These are phyloP conservation scores for Pomatostomus ruficeps DNA, from an alignment of 2,113 vertebrate genomes.

Conservation along the genomic window DNA sequence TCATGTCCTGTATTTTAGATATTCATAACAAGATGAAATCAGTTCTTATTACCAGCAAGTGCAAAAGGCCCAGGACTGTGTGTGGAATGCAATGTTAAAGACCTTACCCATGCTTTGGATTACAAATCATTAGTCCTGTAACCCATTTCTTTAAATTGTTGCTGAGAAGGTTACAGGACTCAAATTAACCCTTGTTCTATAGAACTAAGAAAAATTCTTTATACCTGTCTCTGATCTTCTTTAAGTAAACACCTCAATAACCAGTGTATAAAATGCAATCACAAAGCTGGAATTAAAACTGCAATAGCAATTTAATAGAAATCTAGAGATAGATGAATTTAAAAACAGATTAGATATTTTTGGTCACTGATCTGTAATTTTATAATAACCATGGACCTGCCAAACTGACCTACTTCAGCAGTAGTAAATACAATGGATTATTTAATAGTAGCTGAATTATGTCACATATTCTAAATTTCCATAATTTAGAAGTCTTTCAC, in stretches of 20 bases:
- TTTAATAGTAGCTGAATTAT: background rate
- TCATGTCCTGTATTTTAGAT: background rate
- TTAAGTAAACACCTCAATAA: background rate
- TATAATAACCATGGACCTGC: background rate
- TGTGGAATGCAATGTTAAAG: background rate
- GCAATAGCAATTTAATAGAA: background rate
- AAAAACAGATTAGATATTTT: background rate
- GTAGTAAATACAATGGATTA: background rate
- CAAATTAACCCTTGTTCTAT: background rate
- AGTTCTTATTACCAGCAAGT: background rate
- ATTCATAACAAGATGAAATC: background rate
- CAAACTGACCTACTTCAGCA: background rate
- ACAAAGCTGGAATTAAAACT: background rate
- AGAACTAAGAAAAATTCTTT: background rate
- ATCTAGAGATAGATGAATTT: background rate
- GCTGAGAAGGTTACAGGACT: background rate
- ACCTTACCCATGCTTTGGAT: background rate
- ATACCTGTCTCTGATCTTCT: background rate
- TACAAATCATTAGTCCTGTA: background rate
- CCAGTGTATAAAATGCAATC: background rate
- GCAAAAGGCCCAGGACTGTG: background rate
- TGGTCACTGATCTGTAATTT: background rate
- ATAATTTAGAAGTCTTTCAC: background rate
- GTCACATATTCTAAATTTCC: background rate
- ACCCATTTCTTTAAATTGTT: background rate